Evolutionary conservation across 1,140 invertebrate genomes (phyloP).

Genomic region (Aphelenchoides avenae): DNA sequence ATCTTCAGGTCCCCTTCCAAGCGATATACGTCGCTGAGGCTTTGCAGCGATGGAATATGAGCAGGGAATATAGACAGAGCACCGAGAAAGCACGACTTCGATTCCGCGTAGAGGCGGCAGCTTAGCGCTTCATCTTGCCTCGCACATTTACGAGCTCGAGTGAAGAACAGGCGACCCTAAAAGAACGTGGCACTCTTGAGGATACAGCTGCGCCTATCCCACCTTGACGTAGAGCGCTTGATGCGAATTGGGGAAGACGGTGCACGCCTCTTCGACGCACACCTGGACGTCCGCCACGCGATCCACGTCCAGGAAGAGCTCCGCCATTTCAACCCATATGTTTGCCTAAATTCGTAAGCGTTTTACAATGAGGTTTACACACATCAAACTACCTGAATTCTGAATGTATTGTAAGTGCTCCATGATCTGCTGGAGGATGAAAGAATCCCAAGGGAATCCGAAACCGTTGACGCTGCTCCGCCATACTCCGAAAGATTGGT

Average conservation of each 20-base stretch:
- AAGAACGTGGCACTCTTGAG: slow-evolving; percentile 16
- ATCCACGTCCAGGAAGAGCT: slow-evolving; percentile 53
- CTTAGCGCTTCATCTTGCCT: slow-evolving; percentile 8
- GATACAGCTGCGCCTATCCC: slow-evolving; percentile 1
- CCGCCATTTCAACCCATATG: slow-evolving; percentile 57
- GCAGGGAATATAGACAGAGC: slow-evolving; percentile 46
- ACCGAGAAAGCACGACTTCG: slow-evolving; percentile 47
- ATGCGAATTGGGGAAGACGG: slow-evolving; percentile 53
- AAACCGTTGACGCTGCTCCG: slow-evolving; percentile 44
- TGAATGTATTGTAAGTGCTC: slow-evolving; percentile 20
- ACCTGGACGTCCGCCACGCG: slow-evolving; percentile 41
- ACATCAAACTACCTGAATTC: slow-evolving; percentile 22
- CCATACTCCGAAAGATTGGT: slow-evolving; percentile 39
- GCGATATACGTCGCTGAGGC: slow-evolving; percentile 41
- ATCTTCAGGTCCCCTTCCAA: slow-evolving; percentile 48
- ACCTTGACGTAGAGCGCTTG: slow-evolving; percentile 58
- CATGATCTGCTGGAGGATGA: slow-evolving; percentile 42
- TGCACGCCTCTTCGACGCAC: slow-evolving; percentile 57
- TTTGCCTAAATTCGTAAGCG: slow-evolving; percentile 46
- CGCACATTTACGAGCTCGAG: slow-evolving; percentile 32
- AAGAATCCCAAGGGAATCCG: slow-evolving; percentile 41
- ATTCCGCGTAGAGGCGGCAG: slow-evolving; percentile 32
- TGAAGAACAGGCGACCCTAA: slow-evolving; percentile 46
- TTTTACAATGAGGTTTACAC: slow-evolving; percentile 6
- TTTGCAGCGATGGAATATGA: slow-evolving; percentile 43